These are phyloP conservation scores for Tenualosa ilisha DNA, from an alignment of 2,797 vertebrate genomes.

Conservation along the genomic window DNA sequence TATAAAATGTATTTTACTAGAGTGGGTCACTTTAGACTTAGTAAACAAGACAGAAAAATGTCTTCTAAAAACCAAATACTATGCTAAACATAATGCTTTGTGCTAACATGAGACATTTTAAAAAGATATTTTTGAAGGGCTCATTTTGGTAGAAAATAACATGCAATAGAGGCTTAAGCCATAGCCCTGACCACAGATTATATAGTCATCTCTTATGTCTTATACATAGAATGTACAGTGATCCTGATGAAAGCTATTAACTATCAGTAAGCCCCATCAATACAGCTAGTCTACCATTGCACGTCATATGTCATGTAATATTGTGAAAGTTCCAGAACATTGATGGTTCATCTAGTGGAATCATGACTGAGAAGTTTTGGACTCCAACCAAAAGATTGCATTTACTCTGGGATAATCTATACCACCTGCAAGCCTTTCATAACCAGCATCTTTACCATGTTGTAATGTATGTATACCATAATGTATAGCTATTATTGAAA, in stretches of 20 bases:
- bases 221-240: constrained; percentile 18
- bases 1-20: constrained; percentile 20
- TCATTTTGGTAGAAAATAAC: constrained; percentile 16
- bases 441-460: constrained; percentile 9
- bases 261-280: not conserved
- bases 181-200: constrained; percentile 18
- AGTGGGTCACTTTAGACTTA: constrained; percentile 22
- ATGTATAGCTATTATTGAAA: constrained; percentile 3
- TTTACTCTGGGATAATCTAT: constrained; percentile 21
- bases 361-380: not conserved
- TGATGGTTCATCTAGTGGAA: not conserved
- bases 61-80: constrained; percentile 23
- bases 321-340: not conserved
- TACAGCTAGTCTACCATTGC: constrained; percentile 14
- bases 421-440: constrained; percentile 21
- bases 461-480: constrained; percentile 22
- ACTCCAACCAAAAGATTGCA: constrained; percentile 19
- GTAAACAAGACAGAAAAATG: constrained; percentile 9
- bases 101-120: constrained; percentile 16
- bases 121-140: constrained; percentile 15
- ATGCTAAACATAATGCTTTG: constrained; percentile 12
- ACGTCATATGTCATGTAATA: not conserved
- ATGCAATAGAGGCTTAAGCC: constrained; percentile 18
- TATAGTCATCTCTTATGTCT: not conserved
- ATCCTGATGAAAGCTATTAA: not conserved